Evolutionary conservation across 2,888 invertebrate genomes (phyloP).

Genomic region (Synergus gifuensis): DNA sequence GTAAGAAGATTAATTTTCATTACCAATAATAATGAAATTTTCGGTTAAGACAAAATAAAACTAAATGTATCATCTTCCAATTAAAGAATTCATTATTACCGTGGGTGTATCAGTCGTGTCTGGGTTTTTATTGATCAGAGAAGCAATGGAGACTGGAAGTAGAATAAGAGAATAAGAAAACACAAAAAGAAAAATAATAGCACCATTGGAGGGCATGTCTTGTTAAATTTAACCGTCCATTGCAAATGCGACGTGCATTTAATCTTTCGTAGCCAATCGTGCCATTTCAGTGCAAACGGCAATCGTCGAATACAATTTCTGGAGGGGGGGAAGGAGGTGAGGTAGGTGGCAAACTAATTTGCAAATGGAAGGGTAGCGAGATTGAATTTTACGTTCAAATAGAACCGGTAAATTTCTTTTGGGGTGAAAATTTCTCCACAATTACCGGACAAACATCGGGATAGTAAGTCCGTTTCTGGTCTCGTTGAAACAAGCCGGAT

Average conservation of each 20-base stretch:
- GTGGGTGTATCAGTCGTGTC: background rate
- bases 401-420: conserved; percentile 63
- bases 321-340: conserved; percentile 3
- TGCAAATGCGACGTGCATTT: conserved; percentile 59
- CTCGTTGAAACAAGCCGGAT: conserved; percentile 38
- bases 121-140: conserved; percentile 22
- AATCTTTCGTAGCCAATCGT: conserved; percentile 54
- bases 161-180: background rate
- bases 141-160: background rate
- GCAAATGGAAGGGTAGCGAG: conserved; percentile 65
- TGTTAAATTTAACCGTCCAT: conserved; percentile 60
- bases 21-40: too few species aligned
- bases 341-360: conserved; percentile 62
- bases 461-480: conserved; percentile 45
- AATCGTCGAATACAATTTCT: conserved; percentile 44
- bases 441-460: conserved; percentile 48
- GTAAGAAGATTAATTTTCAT: too few species aligned
- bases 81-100: background rate
- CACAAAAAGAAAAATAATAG: background rate
- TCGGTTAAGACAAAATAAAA: background rate
- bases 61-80: background rate
- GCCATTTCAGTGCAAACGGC: conserved; percentile 43
- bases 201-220: conserved; percentile 29
- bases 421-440: conserved; percentile 55
- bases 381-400: conserved; percentile 68